Percentiles rank a stretch among this genome's conserved stretches.
These are phyloP conservation scores for Episyrphus balteatus DNA, from an alignment of 1,140 invertebrate genomes.

Conservation along the genomic window DNA sequence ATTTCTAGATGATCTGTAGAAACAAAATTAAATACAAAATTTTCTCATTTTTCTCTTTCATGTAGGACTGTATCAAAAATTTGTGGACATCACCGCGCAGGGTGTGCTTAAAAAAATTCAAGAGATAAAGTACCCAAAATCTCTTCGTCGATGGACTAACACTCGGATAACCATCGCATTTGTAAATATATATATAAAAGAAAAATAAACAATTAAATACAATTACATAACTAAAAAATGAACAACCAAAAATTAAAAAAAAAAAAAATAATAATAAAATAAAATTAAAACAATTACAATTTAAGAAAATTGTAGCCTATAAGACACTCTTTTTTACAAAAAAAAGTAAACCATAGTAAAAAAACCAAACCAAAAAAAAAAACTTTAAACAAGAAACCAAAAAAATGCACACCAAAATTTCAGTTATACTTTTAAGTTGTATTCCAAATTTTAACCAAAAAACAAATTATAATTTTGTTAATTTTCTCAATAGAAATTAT, in stretches of 20 bases:
- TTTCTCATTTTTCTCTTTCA: neutral
- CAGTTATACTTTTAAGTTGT: no score
- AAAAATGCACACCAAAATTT: no score
- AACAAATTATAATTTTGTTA: no score
- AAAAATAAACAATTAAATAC: no score
- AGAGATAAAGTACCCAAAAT: slow-evolving; percentile 37
- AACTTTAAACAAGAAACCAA: no score
- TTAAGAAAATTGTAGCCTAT: neutral
- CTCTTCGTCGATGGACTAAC: slow-evolving; percentile 28
- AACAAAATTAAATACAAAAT: neutral
- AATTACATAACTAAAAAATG: slow-evolving; percentile 19
- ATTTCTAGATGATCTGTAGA: no score
- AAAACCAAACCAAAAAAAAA: neutral
- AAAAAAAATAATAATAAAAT: slow-evolving; percentile 11
- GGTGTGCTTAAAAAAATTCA: slow-evolving; percentile 23
- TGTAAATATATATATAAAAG: slow-evolving; percentile 22
- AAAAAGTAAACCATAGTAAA: neutral
- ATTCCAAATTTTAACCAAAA: no score
- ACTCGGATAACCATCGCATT: slow-evolving; percentile 32
- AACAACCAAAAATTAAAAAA: slow-evolving; percentile 1
- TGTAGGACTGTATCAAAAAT: slow-evolving; percentile 37
- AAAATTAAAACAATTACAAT: slow-evolving; percentile 8
- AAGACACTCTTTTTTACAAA: slow-evolving; percentile 1
- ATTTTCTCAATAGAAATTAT: no score
- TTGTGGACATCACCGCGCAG: slow-evolving; percentile 38